Evolutionary conservation across 2,888 invertebrate species (phyloP).

Genomic region (Melinopterus prodromus): DNA sequence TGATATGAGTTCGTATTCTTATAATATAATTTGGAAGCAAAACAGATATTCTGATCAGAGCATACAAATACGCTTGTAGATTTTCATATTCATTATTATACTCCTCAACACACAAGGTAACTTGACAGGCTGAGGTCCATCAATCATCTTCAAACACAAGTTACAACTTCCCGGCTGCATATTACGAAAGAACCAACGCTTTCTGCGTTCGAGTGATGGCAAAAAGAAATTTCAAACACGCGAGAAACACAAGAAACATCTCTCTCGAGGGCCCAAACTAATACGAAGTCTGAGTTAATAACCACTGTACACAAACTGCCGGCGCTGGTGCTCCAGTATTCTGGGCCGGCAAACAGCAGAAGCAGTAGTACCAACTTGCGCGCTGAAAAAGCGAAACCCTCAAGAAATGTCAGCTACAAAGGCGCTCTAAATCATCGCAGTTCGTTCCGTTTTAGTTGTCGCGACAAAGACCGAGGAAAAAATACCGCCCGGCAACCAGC

Average conservation of each 20-base stretch:
- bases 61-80: too few relatives aligned
- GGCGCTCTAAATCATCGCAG: conserved; percentile 21
- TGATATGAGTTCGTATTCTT: too few relatives aligned
- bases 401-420: conserved; percentile 23
- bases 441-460: conserved; percentile 15
- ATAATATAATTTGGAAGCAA: too few relatives aligned
- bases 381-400: conserved; percentile 13
- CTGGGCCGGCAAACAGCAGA: background rate
- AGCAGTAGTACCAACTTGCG: background rate
- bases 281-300: background rate
- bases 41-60: too few relatives aligned
- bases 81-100: background rate
- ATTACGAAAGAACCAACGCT: background rate
- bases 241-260: background rate
- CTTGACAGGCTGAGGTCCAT: background rate
- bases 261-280: background rate
- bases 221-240: background rate
- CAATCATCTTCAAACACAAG: background rate
- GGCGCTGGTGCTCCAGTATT: background rate
- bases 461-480: conserved; percentile 16
- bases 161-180: background rate
- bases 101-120: background rate
- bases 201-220: background rate
- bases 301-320: background rate
- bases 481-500: background rate